phyloP scores from a whole-genome alignment of 2,113 vertebrate species.

The Daphoenositta chrysoptera region DNA sequence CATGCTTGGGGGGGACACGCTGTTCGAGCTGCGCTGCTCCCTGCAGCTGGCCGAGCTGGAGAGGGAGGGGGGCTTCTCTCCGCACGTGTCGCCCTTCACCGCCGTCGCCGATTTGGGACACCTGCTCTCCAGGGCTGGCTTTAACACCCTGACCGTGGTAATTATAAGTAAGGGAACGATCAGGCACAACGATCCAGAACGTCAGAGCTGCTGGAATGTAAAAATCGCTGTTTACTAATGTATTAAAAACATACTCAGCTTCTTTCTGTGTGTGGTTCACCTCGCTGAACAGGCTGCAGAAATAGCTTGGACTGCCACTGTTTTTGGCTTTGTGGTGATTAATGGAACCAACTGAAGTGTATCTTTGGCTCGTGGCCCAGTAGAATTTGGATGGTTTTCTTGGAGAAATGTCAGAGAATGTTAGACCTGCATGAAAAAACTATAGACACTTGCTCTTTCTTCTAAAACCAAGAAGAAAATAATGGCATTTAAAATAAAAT shows the following conservation, averaged over 20 bases:
- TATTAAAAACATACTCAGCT: neutral
- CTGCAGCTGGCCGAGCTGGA: conserved; percentile 91
- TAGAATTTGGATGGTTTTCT: neutral
- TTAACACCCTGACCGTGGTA: conserved; percentile 93
- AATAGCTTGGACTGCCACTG: neutral
- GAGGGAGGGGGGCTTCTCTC: conserved; percentile 91
- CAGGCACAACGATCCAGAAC: neutral
- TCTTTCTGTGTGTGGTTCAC: rapidly evolving
- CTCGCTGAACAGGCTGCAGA: neutral
- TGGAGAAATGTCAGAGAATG: neutral
- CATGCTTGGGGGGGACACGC: conserved; percentile 90
- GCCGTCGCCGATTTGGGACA: conserved; percentile 88
- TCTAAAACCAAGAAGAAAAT: neutral
- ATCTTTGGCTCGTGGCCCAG: neutral
- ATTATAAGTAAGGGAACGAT: conserved; percentile 12
- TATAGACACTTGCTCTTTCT: neutral
- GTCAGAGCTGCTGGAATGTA: neutral
- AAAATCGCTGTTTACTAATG: neutral
- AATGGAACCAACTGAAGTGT: neutral
- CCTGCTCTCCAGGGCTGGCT: conserved; percentile 88
- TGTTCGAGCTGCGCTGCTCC: conserved; percentile 93
- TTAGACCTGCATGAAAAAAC: neutral
- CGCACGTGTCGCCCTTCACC: conserved; percentile 89
- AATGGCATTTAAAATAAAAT: neutral
- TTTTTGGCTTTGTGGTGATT: neutral